Percentiles rank a stretch among this genome's conserved stretches.
These are phyloP conservation scores for Lasioglossum villosulum DNA, from an alignment of 2,888 invertebrate genomes.

Conservation along the genomic window DNA sequence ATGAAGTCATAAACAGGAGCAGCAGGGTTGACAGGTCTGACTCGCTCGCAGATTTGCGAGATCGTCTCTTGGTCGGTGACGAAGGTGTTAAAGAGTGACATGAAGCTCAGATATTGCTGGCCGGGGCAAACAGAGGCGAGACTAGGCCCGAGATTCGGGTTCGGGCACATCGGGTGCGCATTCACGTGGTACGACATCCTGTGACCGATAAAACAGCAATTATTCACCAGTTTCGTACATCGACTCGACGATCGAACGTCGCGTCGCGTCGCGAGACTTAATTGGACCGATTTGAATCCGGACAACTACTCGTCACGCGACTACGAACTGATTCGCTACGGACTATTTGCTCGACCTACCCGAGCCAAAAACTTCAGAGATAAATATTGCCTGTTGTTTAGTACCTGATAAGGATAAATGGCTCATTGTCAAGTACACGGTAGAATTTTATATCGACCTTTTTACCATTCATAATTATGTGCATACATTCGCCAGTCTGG, in stretches of 20 bases:
- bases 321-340: neutral
- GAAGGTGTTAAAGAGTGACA: slow-evolving; percentile 88
- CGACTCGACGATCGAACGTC: neutral
- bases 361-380: neutral
- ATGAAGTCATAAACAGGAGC: slow-evolving; percentile 88
- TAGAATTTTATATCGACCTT: neutral
- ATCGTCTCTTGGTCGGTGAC: slow-evolving; percentile 83
- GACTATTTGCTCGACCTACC: neutral
- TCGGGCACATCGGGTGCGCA: slow-evolving; percentile 84
- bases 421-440: no score
- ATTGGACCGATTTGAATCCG: slow-evolving; percentile 1
- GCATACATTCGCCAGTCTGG: neutral
- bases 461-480: neutral
- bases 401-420: neutral
- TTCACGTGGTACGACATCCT: slow-evolving; percentile 78
- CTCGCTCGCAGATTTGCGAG: slow-evolving; percentile 86
- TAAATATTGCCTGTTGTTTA: neutral
- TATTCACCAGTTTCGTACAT: neutral
- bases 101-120: slow-evolving; percentile 88
- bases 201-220: slow-evolving; percentile 37
- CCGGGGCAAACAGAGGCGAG: slow-evolving; percentile 87
- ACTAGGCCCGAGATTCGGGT: slow-evolving; percentile 86
- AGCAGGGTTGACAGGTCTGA: slow-evolving; percentile 84
- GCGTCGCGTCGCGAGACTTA: neutral
- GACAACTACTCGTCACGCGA: slow-evolving; percentile 21